A percentile compares a stretch with the other conserved stretches of the same genome.
phyloP scores from a whole-genome alignment of 2,113 vertebrate species.

The Athene cunicularia region DNA sequence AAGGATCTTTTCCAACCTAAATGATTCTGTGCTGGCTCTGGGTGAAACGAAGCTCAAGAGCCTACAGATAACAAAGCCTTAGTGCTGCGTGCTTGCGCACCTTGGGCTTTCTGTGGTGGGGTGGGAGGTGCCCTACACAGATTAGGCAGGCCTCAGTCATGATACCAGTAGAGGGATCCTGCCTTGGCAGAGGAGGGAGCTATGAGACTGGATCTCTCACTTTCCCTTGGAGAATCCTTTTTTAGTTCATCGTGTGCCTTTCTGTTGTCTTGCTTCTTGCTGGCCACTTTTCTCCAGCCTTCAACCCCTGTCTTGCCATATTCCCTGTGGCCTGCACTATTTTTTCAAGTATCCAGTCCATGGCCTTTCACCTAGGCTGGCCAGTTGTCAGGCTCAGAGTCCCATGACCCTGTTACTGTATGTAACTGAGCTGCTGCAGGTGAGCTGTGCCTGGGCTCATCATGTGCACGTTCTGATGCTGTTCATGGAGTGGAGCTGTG shows the following conservation, averaged over 20 bases:
- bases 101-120: too few species aligned
- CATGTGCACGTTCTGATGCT: fast-evolving
- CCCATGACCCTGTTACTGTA: fast-evolving
- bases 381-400: fast-evolving
- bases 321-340: fast-evolving
- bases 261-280: too few species aligned
- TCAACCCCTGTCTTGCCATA: fast-evolving
- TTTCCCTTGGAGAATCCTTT: background rate
- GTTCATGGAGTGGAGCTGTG: background rate
- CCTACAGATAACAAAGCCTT: fast-evolving
- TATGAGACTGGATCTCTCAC: fast-evolving
- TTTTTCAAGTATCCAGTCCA: background rate
- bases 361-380: background rate
- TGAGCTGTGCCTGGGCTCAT: background rate
- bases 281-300: background rate
- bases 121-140: fast-evolving
- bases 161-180: background rate
- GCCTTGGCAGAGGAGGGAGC: background rate
- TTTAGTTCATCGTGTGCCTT: fast-evolving
- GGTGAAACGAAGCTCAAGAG: background rate
- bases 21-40: background rate
- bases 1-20: too few species aligned
- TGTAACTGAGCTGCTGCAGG: background rate
- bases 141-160: fast-evolving
- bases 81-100: fast-evolving